Percentiles rank a stretch among this genome's conserved stretches.
Evolutionary conservation across 2,888 invertebrate species (phyloP).

Genomic region (Nomada fucata): DNA sequence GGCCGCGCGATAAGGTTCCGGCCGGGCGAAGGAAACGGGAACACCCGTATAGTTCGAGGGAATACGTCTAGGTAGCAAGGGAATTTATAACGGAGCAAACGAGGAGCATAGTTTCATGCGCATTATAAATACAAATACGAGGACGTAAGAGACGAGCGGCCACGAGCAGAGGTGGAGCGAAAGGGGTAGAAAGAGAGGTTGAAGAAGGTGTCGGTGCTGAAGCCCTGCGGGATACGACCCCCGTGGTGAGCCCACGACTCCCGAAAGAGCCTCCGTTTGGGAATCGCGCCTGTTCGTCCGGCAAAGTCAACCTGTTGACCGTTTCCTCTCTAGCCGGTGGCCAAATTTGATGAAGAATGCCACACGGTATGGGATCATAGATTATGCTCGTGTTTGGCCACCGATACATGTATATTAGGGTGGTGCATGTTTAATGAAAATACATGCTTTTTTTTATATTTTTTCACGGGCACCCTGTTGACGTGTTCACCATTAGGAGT

Average conservation of each 20-base stretch:
- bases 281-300: constrained; percentile 71
- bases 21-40: not conserved
- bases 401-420: constrained; percentile 40
- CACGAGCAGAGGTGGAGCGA: constrained; percentile 3
- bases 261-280: constrained; percentile 83
- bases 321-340: constrained; percentile 53
- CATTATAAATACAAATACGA: constrained; percentile 48
- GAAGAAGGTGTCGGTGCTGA: constrained; percentile 79
- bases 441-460: too few relatives aligned
- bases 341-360: constrained; percentile 67
- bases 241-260: constrained; percentile 83
- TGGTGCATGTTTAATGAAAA: too few relatives aligned
- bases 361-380: constrained; percentile 58
- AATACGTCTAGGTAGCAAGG: not conserved
- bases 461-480: too few relatives aligned
- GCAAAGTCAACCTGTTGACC: constrained; percentile 67
- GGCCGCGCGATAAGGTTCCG: not conserved
- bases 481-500: too few relatives aligned
- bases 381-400: constrained; percentile 55
- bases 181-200: constrained; percentile 47
- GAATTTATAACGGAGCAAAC: constrained; percentile 24
- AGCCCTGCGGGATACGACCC: constrained; percentile 83
- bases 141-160: constrained; percentile 36
- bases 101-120: constrained; percentile 29
- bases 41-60: not conserved